Percentiles rank a stretch among this genome's conserved stretches.
Conservation (phyloP, 2,113 vertebrate genomes). For the Tichodroma muraria region DNA sequence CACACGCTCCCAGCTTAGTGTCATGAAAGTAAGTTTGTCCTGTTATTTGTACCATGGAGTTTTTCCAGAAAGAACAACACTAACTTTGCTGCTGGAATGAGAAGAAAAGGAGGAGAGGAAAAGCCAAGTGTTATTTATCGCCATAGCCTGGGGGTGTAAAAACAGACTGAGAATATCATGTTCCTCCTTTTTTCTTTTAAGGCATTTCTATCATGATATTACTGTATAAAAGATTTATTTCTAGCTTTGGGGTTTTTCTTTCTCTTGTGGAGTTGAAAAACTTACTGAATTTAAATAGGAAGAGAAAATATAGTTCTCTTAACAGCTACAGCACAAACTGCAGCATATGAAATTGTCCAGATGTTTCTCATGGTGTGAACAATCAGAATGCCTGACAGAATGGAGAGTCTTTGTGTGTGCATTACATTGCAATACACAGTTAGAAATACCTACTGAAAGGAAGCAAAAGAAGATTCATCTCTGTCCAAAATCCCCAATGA, state of each 20-base stretch:
- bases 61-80: not conserved
- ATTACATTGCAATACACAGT: not conserved
- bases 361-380: not conserved
- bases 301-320: not conserved
- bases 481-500: not conserved
- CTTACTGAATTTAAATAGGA: not conserved
- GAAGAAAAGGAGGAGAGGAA: not conserved
- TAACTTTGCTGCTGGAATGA: not conserved
- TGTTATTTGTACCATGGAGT: not conserved
- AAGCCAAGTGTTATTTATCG: not conserved
- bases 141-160: not conserved
- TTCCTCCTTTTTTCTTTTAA: not conserved
- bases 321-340: not conserved
- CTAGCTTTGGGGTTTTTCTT: not conserved
- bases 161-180: not conserved
- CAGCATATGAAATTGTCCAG: not conserved
- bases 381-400: not conserved
- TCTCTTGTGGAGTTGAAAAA: not conserved
- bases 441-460: not conserved
- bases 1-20: no score
- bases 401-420: not conserved
- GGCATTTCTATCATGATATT: not conserved
- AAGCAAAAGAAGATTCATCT: not conserved
- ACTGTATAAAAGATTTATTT: slow-evolving; percentile 1
- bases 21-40: not conserved